Evolutionary conservation across 2,888 invertebrate genomes (phyloP), one percentile per base, ranked within the genome.

Genomic region (Muscina levida): DNA sequence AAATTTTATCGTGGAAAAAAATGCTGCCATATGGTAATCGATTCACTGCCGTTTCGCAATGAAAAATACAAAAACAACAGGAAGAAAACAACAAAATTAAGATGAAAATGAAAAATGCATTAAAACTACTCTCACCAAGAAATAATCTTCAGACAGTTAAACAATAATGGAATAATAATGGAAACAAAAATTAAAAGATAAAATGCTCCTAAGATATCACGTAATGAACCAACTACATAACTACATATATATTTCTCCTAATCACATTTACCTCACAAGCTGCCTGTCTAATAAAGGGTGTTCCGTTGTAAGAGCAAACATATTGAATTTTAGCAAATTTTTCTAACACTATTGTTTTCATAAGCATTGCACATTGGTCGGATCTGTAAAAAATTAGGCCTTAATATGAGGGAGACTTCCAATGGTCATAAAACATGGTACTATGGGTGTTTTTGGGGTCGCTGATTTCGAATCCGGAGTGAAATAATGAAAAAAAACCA

Each of bases 21-120:
- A 81, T 72, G 74, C 81, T 81, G 81, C 81, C 79, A 82, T 79
- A 62, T 74, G 77, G 44, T 75, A 31, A 59, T 39, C 15, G 26
- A 59, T 5, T n/a, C 70, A 82, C 82, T 80, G 82, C 82, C 82
- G 75, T 82, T 79, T 79, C 74, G 53, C 22, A 53, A 10, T 39
- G 51, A 42, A 19, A 13, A 65, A 57, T 37, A 72, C 22, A 66
- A 73, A 65, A 72, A 37, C 8, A 39, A 37, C 8, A 11, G 22
- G 31, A 39, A 62, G 42, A 74, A n/a, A n/a, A n/a, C 48, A 42
- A 62, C 48, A 68, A 22, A 72, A n/a, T 46, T 1, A 67, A 56
- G 59, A 48, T 39, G 26, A 19, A 51, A n/a, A 72, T 26, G 8
- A 46, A 6, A 10, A 59, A 48, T 59, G 13, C n/a, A n/a, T n/a